phyloP scores from a whole-genome alignment of 37 sponge, comb jelly and placozoan genomes.

The Axinella damicornis region DNA sequence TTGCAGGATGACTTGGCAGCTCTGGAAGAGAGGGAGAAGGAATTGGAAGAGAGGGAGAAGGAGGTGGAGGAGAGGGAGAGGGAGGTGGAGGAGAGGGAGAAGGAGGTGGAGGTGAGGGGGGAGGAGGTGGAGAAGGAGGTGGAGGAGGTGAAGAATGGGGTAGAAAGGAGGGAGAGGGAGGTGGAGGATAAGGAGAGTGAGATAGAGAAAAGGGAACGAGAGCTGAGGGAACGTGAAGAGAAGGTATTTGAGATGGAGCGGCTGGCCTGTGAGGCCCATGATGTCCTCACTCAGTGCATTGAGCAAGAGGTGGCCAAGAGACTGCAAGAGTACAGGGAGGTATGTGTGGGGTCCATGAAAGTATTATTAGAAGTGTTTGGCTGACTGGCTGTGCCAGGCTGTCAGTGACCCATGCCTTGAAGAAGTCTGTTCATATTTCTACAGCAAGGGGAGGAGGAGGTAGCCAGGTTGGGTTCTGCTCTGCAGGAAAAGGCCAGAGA shows the following conservation, averaged over 20 bases:
- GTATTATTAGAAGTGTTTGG: too few species aligned
- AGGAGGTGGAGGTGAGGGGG: not conserved
- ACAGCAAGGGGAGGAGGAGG: conserved; percentile 7
- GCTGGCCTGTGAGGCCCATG: conserved; percentile 46
- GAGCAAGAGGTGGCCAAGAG: conserved; percentile 40
- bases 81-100: not conserved
- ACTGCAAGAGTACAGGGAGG: conserved; percentile 24
- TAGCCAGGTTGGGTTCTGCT: conserved; percentile 2
- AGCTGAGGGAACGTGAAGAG: conserved; percentile 12
- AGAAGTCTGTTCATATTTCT: too few species aligned
- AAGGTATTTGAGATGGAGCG: conserved; percentile 34
- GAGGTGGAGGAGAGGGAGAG: not conserved
- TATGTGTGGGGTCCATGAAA: too few species aligned
- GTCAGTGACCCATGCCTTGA: not conserved
- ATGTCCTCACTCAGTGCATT: conserved; percentile 26
- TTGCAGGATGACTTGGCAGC: not conserved
- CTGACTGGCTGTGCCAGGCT: not conserved
- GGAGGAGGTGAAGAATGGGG: not conserved
- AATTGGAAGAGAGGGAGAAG: too few species aligned
- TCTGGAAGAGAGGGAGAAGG: too few species aligned
- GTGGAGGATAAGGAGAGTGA: conserved; percentile 8
- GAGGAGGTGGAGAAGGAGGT: not conserved
- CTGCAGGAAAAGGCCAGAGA: conserved; percentile 46
- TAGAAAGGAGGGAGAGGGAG: conserved; percentile 1
- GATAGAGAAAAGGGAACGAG: conserved; percentile 1